phyloP scores from a whole-genome alignment of 2,113 vertebrate species.

The Scytalopus superciliaris region DNA sequence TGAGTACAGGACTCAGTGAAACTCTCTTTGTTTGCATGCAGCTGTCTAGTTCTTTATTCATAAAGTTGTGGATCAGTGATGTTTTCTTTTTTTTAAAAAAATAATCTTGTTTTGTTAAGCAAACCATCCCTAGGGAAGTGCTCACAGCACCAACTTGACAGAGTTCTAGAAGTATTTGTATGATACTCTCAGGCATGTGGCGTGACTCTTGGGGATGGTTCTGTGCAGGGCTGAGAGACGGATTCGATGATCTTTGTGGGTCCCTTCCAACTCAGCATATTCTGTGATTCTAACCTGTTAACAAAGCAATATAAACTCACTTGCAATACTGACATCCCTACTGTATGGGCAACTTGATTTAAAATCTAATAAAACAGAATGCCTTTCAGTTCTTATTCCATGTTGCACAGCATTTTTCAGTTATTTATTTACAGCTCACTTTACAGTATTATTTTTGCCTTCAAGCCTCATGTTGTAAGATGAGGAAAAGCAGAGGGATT shows the following conservation, averaged over 20 bases:
- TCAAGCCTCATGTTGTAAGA: background rate
- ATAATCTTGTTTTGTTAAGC: background rate
- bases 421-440: background rate
- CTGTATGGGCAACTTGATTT: background rate
- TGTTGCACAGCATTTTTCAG: background rate
- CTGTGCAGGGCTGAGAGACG: background rate
- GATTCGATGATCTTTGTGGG: background rate
- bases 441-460: background rate
- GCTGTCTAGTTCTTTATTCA: background rate
- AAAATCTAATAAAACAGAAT: background rate
- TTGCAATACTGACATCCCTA: background rate
- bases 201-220: background rate
- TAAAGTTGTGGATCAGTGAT: background rate
- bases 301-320: background rate
- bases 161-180: background rate
- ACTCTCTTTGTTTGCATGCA: background rate
- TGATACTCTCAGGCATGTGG: background rate
- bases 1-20: background rate
- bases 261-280: background rate
- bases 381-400: background rate
- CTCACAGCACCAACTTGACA: background rate
- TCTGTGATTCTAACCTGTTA: background rate
- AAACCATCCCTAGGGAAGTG: background rate
- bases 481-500: background rate
- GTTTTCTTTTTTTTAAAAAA: background rate